A percentile compares a stretch with the other conserved stretches of the same genome.
phyloP scores from a whole-genome alignment of 2,888 invertebrate species.

The Coronaproctus castanopsis region DNA sequence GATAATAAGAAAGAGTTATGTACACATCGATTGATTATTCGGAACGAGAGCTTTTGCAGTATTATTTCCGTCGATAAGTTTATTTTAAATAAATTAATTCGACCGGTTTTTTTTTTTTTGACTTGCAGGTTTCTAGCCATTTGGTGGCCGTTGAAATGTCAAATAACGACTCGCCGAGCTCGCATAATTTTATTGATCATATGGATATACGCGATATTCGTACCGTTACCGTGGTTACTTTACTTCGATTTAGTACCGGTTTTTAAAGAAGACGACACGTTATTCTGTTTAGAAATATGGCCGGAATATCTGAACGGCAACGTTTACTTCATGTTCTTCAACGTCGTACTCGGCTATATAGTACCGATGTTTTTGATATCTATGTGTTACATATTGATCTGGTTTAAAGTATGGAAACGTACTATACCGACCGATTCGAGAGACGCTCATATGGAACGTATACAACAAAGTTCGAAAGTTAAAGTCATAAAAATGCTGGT shows the following conservation, averaged over 20 bases:
- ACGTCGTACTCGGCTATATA: slow-evolving; percentile 74
- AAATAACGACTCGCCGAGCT: slow-evolving; percentile 73
- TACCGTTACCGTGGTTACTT: slow-evolving; percentile 76
- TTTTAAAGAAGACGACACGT: slow-evolving; percentile 50
- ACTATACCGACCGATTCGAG: slow-evolving; percentile 78
- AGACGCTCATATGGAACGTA: slow-evolving; percentile 73
- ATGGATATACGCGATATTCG: slow-evolving; percentile 67
- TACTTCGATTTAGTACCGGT: slow-evolving; percentile 64
- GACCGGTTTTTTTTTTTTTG: slow-evolving; percentile 22
- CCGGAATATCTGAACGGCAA: slow-evolving; percentile 61
- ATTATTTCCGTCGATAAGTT: too few relatives aligned
- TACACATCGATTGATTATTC: too few relatives aligned
- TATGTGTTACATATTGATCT: slow-evolving; percentile 77
- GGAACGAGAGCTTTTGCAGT: too few relatives aligned
- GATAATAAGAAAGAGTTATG: too few relatives aligned
- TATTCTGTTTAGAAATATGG: slow-evolving; percentile 41
- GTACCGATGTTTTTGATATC: slow-evolving; percentile 77
- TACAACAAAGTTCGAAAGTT: slow-evolving; percentile 80
- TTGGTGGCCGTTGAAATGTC: slow-evolving; percentile 81
- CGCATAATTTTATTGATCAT: slow-evolving; percentile 71
- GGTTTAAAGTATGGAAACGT: slow-evolving; percentile 72
- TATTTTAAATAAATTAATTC: too few relatives aligned
- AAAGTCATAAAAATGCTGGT: slow-evolving; percentile 79
- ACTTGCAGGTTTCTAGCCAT: slow-evolving; percentile 80
- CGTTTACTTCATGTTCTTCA: slow-evolving; percentile 70